Conservation (phyloP, 2,888 invertebrate genomes). For the Phortica magna region DNA sequence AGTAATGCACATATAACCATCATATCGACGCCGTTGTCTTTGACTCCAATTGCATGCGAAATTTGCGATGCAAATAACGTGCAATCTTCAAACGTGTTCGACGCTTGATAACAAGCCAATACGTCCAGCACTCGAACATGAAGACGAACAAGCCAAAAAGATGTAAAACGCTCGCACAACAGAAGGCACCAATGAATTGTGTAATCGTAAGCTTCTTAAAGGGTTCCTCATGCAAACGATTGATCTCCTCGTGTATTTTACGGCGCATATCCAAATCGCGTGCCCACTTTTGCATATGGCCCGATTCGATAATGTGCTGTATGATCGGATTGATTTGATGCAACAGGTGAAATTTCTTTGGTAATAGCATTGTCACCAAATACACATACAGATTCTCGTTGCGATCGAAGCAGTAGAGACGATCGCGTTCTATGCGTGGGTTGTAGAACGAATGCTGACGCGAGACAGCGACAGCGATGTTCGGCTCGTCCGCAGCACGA, state of each 20-base stretch:
- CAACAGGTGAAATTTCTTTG: conserved; percentile 74
- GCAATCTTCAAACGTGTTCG: conserved; percentile 56
- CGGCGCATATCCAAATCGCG: conserved; percentile 71
- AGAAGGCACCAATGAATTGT: conserved; percentile 69
- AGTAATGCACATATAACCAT: conserved; percentile 32
- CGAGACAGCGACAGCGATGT: conserved; percentile 73
- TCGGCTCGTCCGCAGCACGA: conserved; percentile 59
- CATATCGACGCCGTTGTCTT: neutral
- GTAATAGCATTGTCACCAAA: conserved; percentile 73
- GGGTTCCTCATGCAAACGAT: conserved; percentile 53
- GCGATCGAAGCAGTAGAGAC: conserved; percentile 74
- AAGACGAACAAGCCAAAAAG: conserved; percentile 55
- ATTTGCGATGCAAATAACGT: conserved; percentile 57
- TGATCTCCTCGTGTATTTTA: conserved; percentile 63
- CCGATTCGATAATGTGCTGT: conserved; percentile 74
- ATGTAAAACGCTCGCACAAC: conserved; percentile 55
- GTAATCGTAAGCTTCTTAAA: conserved; percentile 63
- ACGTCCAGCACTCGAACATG: conserved; percentile 55
- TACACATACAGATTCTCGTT: conserved; percentile 75
- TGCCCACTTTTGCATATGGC: conserved; percentile 76
- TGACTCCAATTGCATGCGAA: conserved; percentile 39
- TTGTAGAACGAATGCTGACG: conserved; percentile 74
- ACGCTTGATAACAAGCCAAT: conserved; percentile 51
- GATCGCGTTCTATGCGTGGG: conserved; percentile 69
- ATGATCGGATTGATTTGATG: conserved; percentile 75